phyloP scores from a whole-genome alignment of 2,797 vertebrate genomes.

The Premnoplex brunnescens region DNA sequence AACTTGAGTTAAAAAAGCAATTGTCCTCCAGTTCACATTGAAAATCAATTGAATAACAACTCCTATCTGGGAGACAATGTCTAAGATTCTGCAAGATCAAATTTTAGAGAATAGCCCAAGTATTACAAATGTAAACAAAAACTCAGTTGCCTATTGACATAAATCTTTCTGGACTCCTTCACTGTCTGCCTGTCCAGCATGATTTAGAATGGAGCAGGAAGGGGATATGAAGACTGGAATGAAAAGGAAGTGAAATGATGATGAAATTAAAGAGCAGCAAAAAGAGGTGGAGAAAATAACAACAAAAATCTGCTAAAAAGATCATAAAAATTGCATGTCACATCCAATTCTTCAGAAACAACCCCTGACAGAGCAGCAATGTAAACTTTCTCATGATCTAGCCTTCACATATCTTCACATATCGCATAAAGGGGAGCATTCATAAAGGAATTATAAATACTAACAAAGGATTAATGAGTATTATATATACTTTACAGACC shows the following conservation, averaged over 20 bases:
- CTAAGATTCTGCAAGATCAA: background rate
- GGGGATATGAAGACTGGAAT: background rate
- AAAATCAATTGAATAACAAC: background rate
- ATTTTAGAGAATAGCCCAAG: background rate
- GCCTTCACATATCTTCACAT: background rate
- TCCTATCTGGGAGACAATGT: background rate
- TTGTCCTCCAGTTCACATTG: background rate
- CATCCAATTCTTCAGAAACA: conserved; percentile 5
- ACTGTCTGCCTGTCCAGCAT: background rate
- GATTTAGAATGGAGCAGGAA: background rate
- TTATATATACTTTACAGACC: background rate
- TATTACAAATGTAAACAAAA: background rate
- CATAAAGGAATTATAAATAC: background rate
- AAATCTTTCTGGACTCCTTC: background rate
- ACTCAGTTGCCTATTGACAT: background rate
- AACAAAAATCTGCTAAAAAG: background rate
- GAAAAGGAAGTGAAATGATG: background rate
- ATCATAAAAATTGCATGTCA: background rate
- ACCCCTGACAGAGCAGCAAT: background rate
- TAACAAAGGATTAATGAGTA: background rate
- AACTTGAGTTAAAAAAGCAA: background rate
- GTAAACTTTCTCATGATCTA: conserved; percentile 1
- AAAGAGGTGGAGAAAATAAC: background rate
- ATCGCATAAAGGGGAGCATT: background rate
- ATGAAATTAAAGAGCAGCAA: background rate